Evolutionary conservation across 2,888 invertebrate species (phyloP), one percentile per base, ranked within the genome.

Genomic region (Homarus gammarus): DNA sequence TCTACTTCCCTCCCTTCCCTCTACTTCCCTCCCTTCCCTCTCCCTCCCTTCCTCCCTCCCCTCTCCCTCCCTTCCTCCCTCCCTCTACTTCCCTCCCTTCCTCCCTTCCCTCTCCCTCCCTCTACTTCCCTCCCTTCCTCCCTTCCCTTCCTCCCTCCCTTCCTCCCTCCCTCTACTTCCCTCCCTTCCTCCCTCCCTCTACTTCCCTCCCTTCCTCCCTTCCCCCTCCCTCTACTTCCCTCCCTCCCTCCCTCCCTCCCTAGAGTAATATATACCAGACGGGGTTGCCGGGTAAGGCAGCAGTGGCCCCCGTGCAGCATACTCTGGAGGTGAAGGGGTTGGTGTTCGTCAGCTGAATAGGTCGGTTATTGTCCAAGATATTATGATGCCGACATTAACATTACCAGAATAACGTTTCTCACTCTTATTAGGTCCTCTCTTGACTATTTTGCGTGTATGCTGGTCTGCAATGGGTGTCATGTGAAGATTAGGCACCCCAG

Each of bases 1-100:
- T n/a, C n/a, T n/a, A n/a, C n/a, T n/a, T n/a, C n/a, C n/a, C n/a
- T n/a, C n/a, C n/a, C n/a, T n/a, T n/a, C n/a, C n/a, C n/a, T n/a
- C n/a, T n/a, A n/a, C n/a, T n/a, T 70, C 70, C 27, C 70, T 70
- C 70, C 27, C 64, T 64, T 27, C 27, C 64, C n/a, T n/a, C n/a
- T 70, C 70, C 27, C 70, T 70, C 70, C 27, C 64, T 64, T 27
- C 27, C 64, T 64, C 70, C 36, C 12, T 27, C 70, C 36, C 70
- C 36, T 15, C 36, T 31, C 27, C 31, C 36, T 49, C 44, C 10
- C 44, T 49, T 44, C 27, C 70, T 64, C 64, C 27, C 64, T 70
- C 70, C 36, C 31, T 27, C 70, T 31, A 64, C 31, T 64, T 70
- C 70, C 36, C 22, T 36, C 18, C 18, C 31, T 36, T 18, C 31